Percentiles rank a stretch among this genome's conserved stretches.
Conservation (phyloP, 2,888 invertebrate genomes). For the Zygogramma bicolorata region DNA sequence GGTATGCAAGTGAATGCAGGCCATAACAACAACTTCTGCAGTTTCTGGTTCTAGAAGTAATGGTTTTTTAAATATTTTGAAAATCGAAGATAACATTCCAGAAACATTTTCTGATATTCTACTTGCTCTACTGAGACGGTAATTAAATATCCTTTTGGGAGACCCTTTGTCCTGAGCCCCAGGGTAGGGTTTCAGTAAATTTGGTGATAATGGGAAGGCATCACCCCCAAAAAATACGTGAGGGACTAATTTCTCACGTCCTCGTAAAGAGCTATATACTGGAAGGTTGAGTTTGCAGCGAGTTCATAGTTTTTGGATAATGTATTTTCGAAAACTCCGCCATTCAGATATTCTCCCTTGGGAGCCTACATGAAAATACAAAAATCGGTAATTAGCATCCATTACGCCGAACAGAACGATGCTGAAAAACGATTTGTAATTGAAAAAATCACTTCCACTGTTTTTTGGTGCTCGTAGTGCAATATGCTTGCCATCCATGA, state of each 20-base stretch:
- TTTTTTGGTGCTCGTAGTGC: slow-evolving; percentile 51
- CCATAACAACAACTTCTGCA: slow-evolving; percentile 19
- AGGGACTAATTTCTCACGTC: slow-evolving; percentile 9
- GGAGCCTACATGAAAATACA: slow-evolving; percentile 57
- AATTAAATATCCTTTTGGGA: slow-evolving; percentile 41
- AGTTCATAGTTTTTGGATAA: background rate
- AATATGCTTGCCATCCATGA: slow-evolving; percentile 60
- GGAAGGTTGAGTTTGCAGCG: background rate
- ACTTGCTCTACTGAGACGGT: slow-evolving; percentile 35
- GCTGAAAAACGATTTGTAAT: slow-evolving; percentile 58
- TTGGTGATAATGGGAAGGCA: slow-evolving; percentile 23
- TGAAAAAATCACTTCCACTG: slow-evolving; percentile 52
- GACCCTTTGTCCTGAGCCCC: slow-evolving; percentile 24
- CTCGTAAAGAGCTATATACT: background rate
- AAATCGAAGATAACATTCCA: slow-evolving; percentile 37
- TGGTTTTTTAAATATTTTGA: slow-evolving; percentile 40
- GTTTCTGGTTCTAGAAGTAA: slow-evolving; percentile 30
- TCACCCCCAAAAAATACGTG: slow-evolving; percentile 24
- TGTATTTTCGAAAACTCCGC: slow-evolving; percentile 48
- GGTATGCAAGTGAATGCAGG: slow-evolving; percentile 24
- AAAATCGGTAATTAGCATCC: slow-evolving; percentile 61
- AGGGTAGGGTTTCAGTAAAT: slow-evolving; percentile 35
- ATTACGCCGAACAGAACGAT: slow-evolving; percentile 60
- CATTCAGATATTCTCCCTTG: slow-evolving; percentile 58
- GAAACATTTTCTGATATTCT: slow-evolving; percentile 42